These are phyloP conservation scores for Cynoglossus semilaevis DNA, from an alignment of 2,113 vertebrate genomes.

Conservation along the genomic window DNA sequence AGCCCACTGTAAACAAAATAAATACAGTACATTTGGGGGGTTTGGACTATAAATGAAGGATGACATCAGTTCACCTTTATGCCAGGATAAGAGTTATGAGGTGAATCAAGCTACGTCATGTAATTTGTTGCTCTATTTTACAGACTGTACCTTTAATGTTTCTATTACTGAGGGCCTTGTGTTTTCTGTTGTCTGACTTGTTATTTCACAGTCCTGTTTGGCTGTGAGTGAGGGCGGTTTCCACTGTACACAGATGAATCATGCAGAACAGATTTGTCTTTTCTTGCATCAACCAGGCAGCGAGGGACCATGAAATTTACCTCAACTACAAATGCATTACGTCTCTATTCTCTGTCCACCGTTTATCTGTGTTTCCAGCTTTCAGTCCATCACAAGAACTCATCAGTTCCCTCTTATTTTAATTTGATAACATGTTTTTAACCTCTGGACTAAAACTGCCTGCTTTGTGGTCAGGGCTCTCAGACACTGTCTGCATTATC, in stretches of 20 bases:
- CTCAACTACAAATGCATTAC: conserved; percentile 43
- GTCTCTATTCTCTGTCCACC: conserved; percentile 25
- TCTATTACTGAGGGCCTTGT: too few species aligned
- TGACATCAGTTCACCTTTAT: too few species aligned
- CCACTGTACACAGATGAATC: conserved; percentile 25
- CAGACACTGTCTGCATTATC: conserved; percentile 44
- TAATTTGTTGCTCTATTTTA: too few species aligned
- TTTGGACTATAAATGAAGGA: too few species aligned
- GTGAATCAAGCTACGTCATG: too few species aligned
- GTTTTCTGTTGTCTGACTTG: too few species aligned
- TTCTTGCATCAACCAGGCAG: conserved; percentile 40
- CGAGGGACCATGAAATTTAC: conserved; percentile 47
- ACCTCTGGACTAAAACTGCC: conserved; percentile 44
- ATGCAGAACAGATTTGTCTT: conserved; percentile 34
- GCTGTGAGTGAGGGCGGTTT: conserved; percentile 33
- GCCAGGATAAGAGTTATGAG: too few species aligned
- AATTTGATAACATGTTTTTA: conserved; percentile 35
- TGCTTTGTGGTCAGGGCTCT: conserved; percentile 68
- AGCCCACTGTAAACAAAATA: too few species aligned
- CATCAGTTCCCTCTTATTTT: conserved; percentile 16
- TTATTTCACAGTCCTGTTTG: conserved; percentile 36
- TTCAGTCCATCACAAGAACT: conserved; percentile 1
- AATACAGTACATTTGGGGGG: too few species aligned
- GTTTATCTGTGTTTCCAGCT: conserved; percentile 21
- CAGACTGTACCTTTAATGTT: too few species aligned